Evolutionary conservation across 1,140 invertebrate species (phyloP), one percentile per base, ranked within the genome.

Genomic region (Chrysopa pallens): DNA sequence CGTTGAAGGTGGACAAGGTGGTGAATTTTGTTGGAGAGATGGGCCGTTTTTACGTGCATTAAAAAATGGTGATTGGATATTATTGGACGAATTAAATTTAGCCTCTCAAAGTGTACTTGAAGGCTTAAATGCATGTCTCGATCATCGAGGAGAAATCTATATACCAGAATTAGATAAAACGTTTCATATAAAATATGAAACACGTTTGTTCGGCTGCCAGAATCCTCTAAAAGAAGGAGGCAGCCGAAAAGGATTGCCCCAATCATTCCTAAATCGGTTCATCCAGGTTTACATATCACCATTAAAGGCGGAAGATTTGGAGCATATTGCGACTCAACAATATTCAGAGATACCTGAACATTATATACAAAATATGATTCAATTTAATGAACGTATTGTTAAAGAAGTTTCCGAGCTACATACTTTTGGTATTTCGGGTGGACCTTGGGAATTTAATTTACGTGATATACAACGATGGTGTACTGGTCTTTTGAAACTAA

Each of bases 41-140:
- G 96, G 96, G 6, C 94, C 93, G 1, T 76, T 99, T 45, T 62
- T 99, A 12, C 78, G 78, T 46, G 96, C 95, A 2, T 64, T 99
- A 1, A 90, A 92, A 67, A 70, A 80, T 39, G 87, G 90, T 3
- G 73, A 90, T 52, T 99, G 96, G 96, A 84, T 99, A 51, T 67
- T 99, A 11, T 66, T 99, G n/a, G 96, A 99, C 62, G 96, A 99
- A 68, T 67, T 99, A 41, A 99, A 99, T 71, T 67, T 99, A 44
- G 95, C 96, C 0, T 95, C 93, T 0, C 96, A 99, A 62, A 90
- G 93, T 0, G 94, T 99, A 6, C 64, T 99, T 0, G 96, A 99
- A 71, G 94, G 94, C 28, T 67, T 99, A 3, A 99, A 99, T 63
- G 94, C 95, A 2, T 97, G 94, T 59, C 72, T 99, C 11, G 96